Base-by-base conservation (phyloP, 2,113 vertebrate genomes). In the Dromaius novaehollandiae region DNA sequence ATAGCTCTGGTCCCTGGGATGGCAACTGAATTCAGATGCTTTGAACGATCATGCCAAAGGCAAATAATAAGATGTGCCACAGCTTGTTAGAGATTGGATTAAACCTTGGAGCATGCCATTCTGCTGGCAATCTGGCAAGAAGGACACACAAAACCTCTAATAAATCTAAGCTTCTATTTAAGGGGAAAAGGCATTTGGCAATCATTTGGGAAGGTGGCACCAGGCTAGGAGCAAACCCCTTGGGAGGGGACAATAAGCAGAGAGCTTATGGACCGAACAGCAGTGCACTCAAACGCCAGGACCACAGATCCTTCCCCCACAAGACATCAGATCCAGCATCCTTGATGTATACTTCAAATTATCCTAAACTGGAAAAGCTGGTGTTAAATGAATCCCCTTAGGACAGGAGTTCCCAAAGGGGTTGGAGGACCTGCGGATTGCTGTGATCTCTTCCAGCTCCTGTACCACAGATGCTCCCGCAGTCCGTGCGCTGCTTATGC, bases 1-100 rank as follows among this genome's bases (percentile, higher is more conserved):
- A 15, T 48, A 82, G 30, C 61, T 36, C 40, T 4, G 50, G 51
- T 25, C 44, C 50, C 38, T 4, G 0, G 0, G 3, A 53, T 0
- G 17, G 48, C 15, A 7, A 4, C 46, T 34, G 6, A 32, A 32
- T 6, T 24, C 6, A 44, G 94, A 53, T 34, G 87, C 42, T 48
- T 13, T 0, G 28, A 24, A 76, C 82, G 63, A 19, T 3, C 4
- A 25, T 1, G 6, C 1, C 70, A 7, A 77, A 85, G 89, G 11
- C 82, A 73, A 60, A 8, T 0, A 58, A 17, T 5, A 17, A 58
- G 75, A 82, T 80, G 93, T 12, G 93, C 58, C 56, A 3, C 22
- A 2, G 91, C 63, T 80, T 68, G 84, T 36, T 18, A 32, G 6
- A 28, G 76, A 19, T 2, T 32, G 91, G 79, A 82, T 86, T 85